These are phyloP conservation scores for Coregonus suidteri DNA, from an alignment of 2,797 vertebrate genomes.

Conservation along the genomic window DNA sequence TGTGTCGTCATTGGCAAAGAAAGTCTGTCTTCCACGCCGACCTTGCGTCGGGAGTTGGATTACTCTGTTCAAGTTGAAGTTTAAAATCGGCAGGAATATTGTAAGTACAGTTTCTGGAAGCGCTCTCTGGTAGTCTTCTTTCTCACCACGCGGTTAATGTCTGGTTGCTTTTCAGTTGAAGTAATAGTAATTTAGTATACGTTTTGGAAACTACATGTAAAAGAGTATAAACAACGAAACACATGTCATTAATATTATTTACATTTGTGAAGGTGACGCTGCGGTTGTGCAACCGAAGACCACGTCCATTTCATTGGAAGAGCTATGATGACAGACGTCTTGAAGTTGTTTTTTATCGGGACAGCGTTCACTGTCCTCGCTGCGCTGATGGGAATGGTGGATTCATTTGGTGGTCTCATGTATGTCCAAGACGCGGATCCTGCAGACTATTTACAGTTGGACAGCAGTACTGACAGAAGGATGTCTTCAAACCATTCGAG, in stretches of 20 bases:
- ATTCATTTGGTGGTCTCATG: slow-evolving; percentile 72
- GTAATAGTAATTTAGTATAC: too few relatives aligned
- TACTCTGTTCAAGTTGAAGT: too few relatives aligned
- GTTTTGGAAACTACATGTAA: not conserved
- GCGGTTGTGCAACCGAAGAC: not conserved
- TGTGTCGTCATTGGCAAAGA: too few relatives aligned
- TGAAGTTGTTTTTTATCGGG: slow-evolving; percentile 65
- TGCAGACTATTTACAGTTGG: slow-evolving; percentile 11
- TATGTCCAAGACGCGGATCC: slow-evolving; percentile 44
- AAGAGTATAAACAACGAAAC: not conserved
- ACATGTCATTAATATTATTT: not conserved
- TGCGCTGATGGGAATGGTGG: slow-evolving; percentile 52
- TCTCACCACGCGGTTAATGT: too few relatives aligned
- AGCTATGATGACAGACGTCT: slow-evolving; percentile 43
- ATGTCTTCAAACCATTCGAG: not conserved
- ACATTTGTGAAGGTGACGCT: not conserved
- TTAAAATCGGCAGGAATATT: too few relatives aligned
- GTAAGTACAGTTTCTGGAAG: too few relatives aligned
- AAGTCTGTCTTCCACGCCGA: too few relatives aligned
- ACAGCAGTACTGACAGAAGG: slow-evolving; percentile 7
- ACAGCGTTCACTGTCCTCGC: slow-evolving; percentile 52
- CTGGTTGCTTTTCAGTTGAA: too few relatives aligned
- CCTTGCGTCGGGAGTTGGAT: too few relatives aligned
- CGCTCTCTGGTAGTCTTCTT: too few relatives aligned
- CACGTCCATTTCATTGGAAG: not conserved